Base-by-base conservation (phyloP, 2,888 invertebrate genomes). In the Xestobium rufovillosum region DNA sequence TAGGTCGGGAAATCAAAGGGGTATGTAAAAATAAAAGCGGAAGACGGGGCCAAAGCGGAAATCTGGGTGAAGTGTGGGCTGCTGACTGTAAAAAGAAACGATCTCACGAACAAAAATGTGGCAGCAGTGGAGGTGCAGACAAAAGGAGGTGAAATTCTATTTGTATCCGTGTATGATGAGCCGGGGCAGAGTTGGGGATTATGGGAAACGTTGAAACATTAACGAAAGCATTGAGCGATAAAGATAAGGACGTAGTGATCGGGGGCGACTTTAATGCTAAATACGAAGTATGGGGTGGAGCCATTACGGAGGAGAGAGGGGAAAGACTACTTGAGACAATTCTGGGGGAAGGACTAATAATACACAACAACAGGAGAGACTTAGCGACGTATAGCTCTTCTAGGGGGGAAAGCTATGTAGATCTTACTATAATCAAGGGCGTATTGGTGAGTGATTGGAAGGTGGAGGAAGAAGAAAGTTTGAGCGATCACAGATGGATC, bases 231-330 rank as follows among this genome's bases (percentile, higher is more conserved):
- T 9, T 32, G 10, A 9, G 29, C 2, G 13, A 23, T 9, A 11
- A 3, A 8, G 9, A 13, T 13, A n/a, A 15, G 13, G 14, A 15
- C 12, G 8, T 23, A 8, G 10, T 15, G 4, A 27, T 48, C 2
- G 42, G 34, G 6, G 46, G 45, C 3, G 49, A 48, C 25, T 19
- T 41, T 6, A 48, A 48, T 23, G 48, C 39, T 1, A 43, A 46
- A 15, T 17, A 43, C 15, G 30, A 26, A 30, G 33, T 14, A 3
- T 49, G 46, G 45, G 48, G 46, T 3, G 41, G 38, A 8, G 10
- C 26, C 1, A 17, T 13, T 4, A 41, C 31, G 3, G 48, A 47
- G 14, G 26, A 9, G n/a, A 41, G 44, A 32, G 49, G 45, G 4
- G 27, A 32, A 27, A 10, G 34, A 11, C 11, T 48, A n/a, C 16